Evolutionary conservation across 1,140 invertebrate genomes (phyloP).

Genomic region (Pseudomyrmex flavicornis): DNA sequence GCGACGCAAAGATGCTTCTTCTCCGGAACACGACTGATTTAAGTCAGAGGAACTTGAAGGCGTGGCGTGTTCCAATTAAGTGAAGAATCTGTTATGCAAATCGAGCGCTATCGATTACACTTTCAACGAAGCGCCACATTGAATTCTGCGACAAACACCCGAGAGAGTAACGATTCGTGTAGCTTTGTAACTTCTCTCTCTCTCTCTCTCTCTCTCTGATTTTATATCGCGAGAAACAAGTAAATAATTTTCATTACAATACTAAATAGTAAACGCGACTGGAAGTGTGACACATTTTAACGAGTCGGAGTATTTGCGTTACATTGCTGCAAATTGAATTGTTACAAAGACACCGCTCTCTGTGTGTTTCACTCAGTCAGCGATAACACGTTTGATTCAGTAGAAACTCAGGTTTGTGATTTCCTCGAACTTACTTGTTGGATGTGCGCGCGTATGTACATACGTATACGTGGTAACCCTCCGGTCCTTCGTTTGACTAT

Average conservation of each 20-base stretch:
- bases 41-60: constrained; percentile 44
- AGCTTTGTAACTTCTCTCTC: constrained; percentile 1
- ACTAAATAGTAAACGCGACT: too few relatives aligned
- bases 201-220: too few relatives aligned
- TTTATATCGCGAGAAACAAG: background rate
- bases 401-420: constrained; percentile 2
- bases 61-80: constrained; percentile 50
- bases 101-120: constrained; percentile 45
- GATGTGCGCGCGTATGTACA: background rate
- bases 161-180: background rate
- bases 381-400: constrained; percentile 10
- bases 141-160: constrained; percentile 41
- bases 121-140: constrained; percentile 31
- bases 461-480: background rate
- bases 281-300: background rate
- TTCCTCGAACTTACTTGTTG: constrained; percentile 7
- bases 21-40: constrained; percentile 10
- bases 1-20: background rate
- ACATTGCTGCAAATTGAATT: constrained; percentile 16
- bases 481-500: background rate
- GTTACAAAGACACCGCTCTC: constrained; percentile 6
- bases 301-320: background rate
- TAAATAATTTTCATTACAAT: too few relatives aligned
- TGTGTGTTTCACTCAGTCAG: constrained; percentile 12
- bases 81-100: constrained; percentile 59